Base-by-base conservation (phyloP, 2,888 invertebrate genomes). In the Caenorhabditis parvicauda region DNA sequence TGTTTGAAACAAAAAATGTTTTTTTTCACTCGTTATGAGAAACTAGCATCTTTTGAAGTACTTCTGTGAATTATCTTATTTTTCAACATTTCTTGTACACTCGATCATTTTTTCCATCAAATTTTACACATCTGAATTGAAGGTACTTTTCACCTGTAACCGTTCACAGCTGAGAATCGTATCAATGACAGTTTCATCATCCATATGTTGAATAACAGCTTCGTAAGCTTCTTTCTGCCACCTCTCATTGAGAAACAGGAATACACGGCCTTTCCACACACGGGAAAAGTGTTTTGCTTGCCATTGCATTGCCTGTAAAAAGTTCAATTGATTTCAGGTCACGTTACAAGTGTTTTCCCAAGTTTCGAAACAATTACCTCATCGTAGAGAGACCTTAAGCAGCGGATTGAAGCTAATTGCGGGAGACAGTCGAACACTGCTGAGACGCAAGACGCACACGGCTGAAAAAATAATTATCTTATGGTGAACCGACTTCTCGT, bases 251-350 rank as follows among this genome's bases (percentile, higher is more conserved):
- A 94, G 83, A 42, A 88, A 88, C 0, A 91, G 89, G 83, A 94
- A 94, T 2, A 89, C 88, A 76, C 91, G 88, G 2, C 90, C 90
- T 0, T 92, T 90, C 93, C 94, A 93, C 46, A 94, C 89, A 76
- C 89, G 87, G 6, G 88, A 86, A 82, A 92, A 92, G 82, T 93
- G 64, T 88, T 88, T 24, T 7, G 78, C 72, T 47, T 79, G 78
- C 77, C 77, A 77, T 5, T 41, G 46, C 43, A 76, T 48, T 12
- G 75, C 70, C 59, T 66, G 32, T 17, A 39, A 12, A 17, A 12
- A 7, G n/a, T 7, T 5, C 5, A 9, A 39, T 6, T 7, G 19
- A n/a, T 6, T 12, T 6, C 12, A 12, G 39, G 7, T 7, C n/a
- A 39, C 19, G 19, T 7, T n/a, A n/a, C n/a, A n/a, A n/a, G n/a